Evolutionary conservation across 1,140 invertebrate species (phyloP), one percentile per base, ranked within the genome.

Genomic region (Nasonia longicornis): DNA sequence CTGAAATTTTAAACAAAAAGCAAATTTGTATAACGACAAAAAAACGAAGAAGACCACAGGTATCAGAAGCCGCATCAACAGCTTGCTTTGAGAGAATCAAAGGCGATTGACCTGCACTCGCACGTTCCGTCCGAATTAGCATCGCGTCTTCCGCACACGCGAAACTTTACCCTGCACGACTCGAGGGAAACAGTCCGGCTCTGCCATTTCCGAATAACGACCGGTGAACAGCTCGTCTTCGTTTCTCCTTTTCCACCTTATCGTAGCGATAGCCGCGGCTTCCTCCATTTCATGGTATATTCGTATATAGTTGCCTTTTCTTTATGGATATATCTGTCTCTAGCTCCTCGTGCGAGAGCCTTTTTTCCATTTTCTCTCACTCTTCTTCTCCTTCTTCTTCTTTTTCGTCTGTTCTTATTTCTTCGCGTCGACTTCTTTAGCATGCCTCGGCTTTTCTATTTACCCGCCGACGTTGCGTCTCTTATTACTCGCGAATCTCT

Each of bases 371-470:
- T 38, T 38, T 66, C 26, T 63, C 29, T 20, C 14, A 7, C 20
- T 31, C 0, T 16, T 16, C 58, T 42, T 16, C 58, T 14, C 11
- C 20, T 29, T 45, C 1, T 26, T 11, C 0, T 42, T 42, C 38
- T 16, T 58, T 1, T n/a, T 58, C 52, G n/a, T n/a, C 52, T 58
- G 20, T 58, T 58, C 16, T 6, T 71, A 38, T 31, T 20, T 12
- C 69, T 38, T 71, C 20, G 69, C 69, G 31, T n/a, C 52, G 52
- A 58, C 16, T 67, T 67, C 16, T 31, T 77, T 77, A 48, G 45
- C 75, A 48, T 77, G 29, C 20, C 64, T 77, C 29, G 16, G 42
- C 66, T 58, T 78, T 78, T 78, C 67, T 58, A 78, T 70, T 71
- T 70, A 70, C 45, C 35, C n/a, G 42, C 11, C n/a, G 4, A n/a